A percentile compares a stretch with the other conserved stretches of the same genome.
These are phyloP conservation scores for Montipora capitata DNA, from an alignment of 92 coral and sea anemone genomes.

Conservation along the genomic window DNA sequence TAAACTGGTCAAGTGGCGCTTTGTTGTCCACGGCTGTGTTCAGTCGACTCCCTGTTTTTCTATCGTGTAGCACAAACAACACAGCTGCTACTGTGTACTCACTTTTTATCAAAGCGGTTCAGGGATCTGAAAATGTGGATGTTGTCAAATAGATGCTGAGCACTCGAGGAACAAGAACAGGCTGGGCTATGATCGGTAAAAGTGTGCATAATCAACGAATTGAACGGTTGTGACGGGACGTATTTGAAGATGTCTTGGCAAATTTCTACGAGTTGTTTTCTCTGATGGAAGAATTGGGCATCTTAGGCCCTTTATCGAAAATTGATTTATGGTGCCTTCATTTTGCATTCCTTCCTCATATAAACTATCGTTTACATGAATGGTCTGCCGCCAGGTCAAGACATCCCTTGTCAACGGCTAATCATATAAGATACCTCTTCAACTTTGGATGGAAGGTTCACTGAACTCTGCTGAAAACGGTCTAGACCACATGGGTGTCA, in stretches of 20 bases:
- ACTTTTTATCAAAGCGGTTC: constrained; percentile 55
- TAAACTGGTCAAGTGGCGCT: constrained; percentile 63
- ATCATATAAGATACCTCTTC: constrained; percentile 51
- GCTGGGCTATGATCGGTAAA: constrained; percentile 70
- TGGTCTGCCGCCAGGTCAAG: constrained; percentile 53
- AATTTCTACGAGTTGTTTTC: constrained; percentile 54
- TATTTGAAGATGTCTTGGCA: constrained; percentile 57
- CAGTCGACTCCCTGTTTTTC: constrained; percentile 64
- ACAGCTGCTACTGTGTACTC: constrained; percentile 65
- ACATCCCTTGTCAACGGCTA: constrained; percentile 52
- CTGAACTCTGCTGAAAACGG: constrained; percentile 61
- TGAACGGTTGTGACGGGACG: constrained; percentile 62
- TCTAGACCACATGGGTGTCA: constrained; percentile 50
- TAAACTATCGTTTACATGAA: constrained; percentile 61
- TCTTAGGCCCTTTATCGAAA: constrained; percentile 53
- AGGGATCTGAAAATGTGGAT: constrained; percentile 67
- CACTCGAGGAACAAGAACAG: constrained; percentile 52
- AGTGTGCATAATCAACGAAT: constrained; percentile 57
- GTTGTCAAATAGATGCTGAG: constrained; percentile 63
- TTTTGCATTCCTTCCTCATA: constrained; percentile 63
- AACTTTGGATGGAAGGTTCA: constrained; percentile 67
- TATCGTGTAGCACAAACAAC: constrained; percentile 67
- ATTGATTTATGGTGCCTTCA: constrained; percentile 66
- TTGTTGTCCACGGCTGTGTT: constrained; percentile 64
- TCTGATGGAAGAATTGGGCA: constrained; percentile 63